phyloP scores from a whole-genome alignment of 1,140 invertebrate species.

The Pogonognathellus flavescens region DNA sequence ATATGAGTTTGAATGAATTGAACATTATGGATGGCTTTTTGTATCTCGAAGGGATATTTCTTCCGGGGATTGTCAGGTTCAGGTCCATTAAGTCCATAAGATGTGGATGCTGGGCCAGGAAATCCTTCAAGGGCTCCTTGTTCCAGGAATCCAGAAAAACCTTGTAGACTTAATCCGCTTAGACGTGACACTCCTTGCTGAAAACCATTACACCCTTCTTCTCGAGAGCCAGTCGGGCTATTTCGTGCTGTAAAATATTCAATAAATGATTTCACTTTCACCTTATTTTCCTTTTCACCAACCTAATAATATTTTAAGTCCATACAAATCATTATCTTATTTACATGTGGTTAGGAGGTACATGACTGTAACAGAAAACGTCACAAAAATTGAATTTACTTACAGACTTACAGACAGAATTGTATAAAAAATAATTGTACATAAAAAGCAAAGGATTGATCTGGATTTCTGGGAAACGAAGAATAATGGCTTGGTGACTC shows the following conservation, averaged over 20 bases:
- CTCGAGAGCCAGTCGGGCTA: constrained; percentile 61
- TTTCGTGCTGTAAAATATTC: constrained; percentile 57
- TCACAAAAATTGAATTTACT: no score
- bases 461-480: no score
- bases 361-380: no score
- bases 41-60: constrained; percentile 91
- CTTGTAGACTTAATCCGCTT: constrained; percentile 67
- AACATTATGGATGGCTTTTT: constrained; percentile 93
- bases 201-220: constrained; percentile 67
- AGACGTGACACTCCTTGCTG: constrained; percentile 66
- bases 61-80: constrained; percentile 73
- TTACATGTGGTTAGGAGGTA: no score
- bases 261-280: no score
- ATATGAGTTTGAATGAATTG: constrained; percentile 96
- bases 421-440: no score
- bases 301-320: no score
- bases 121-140: constrained; percentile 71
- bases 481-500: no score
- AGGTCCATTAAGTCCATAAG: constrained; percentile 65
- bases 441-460: no score
- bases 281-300: no score
- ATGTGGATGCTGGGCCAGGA: constrained; percentile 61
- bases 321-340: no score
- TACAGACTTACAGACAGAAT: no score
- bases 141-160: constrained; percentile 66